Evolutionary conservation across 2,113 vertebrate genomes (phyloP).

Genomic region (Eudyptes chrysolophus): DNA sequence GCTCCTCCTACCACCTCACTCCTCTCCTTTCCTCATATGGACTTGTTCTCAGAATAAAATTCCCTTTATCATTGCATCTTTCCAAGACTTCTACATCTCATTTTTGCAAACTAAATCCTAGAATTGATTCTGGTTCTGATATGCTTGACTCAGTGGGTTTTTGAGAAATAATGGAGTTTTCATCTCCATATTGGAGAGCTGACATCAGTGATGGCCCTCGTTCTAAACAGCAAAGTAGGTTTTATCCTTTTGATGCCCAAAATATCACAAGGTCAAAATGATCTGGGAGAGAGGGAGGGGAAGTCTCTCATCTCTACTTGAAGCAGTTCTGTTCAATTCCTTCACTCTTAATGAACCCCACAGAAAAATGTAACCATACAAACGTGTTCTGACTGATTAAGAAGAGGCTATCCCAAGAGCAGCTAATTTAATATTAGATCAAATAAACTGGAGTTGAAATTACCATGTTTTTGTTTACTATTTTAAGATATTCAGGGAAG

Average conservation of each 20-base stretch:
- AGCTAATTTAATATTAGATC: constrained; percentile 68
- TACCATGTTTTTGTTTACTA: constrained; percentile 67
- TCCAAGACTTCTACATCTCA: neutral
- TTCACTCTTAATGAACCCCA: constrained; percentile 49
- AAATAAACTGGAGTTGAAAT: constrained; percentile 61
- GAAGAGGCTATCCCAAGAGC: constrained; percentile 49
- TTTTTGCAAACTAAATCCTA: neutral
- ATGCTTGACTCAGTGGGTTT: neutral
- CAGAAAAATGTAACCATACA: constrained; percentile 32
- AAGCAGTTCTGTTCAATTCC: constrained; percentile 26
- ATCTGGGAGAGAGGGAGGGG: neutral
- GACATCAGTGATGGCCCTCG: neutral
- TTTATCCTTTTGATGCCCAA: neutral
- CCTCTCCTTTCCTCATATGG: neutral
- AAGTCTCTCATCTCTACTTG: constrained; percentile 28
- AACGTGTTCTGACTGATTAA: constrained; percentile 49
- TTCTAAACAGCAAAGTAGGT: neutral
- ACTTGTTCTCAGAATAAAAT: neutral
- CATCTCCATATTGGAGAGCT: neutral
- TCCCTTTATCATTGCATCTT: neutral
- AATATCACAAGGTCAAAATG: constrained; percentile 17
- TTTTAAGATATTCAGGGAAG: constrained; percentile 61
- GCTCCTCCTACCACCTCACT: neutral
- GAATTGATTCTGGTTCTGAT: neutral
- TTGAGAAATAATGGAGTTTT: neutral